phyloP scores from a whole-genome alignment of 2,113 vertebrate genomes.

The Silurus asotus region DNA sequence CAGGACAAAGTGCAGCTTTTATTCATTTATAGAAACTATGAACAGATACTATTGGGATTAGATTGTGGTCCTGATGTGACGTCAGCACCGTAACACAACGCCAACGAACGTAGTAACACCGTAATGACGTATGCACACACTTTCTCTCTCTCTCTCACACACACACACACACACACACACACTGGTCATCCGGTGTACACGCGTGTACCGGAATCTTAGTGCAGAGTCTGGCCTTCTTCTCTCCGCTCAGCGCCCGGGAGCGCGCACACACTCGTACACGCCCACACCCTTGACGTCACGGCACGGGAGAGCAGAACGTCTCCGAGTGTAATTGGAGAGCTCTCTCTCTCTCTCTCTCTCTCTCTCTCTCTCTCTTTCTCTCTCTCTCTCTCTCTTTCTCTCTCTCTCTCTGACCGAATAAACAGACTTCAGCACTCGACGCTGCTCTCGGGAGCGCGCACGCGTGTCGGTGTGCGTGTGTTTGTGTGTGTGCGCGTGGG shows the following conservation, averaged over 20 bases:
- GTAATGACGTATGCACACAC: no score
- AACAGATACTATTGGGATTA: no score
- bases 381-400: background rate
- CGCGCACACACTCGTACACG: slow-evolving; percentile 22
- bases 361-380: background rate
- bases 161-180: background rate
- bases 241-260: background rate
- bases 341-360: background rate
- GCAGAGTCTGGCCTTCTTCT: background rate
- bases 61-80: background rate
- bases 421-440: background rate
- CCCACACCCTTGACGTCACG: slow-evolving; percentile 27
- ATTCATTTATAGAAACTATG: no score
- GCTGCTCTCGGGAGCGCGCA: no score
- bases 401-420: slow-evolving; percentile 2
- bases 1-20: no score
- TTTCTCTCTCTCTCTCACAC: no score
- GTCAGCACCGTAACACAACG: background rate
- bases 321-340: background rate
- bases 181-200: background rate
- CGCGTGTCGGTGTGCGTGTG: background rate
- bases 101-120: background rate
- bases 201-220: background rate
- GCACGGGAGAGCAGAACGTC: background rate
- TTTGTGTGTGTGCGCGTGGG: background rate